These are phyloP conservation scores for Latheticus oryzae DNA, from an alignment of 2,888 invertebrate genomes.

Conservation along the genomic window DNA sequence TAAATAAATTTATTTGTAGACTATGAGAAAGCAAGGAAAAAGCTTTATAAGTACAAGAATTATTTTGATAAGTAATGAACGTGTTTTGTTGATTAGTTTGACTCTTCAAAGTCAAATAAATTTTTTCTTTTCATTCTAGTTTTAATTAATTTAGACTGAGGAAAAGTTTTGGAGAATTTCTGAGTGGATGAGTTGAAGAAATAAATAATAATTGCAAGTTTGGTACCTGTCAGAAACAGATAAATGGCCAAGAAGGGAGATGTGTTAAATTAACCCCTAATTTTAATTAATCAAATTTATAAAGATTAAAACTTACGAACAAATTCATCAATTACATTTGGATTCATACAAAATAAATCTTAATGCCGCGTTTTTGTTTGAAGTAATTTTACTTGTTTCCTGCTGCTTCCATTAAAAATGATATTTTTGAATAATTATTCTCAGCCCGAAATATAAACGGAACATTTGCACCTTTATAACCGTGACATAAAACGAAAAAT, in stretches of 20 bases:
- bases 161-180: too few species aligned
- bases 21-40: constrained; percentile 6
- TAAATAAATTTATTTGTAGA: constrained; percentile 37
- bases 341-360: constrained; percentile 32
- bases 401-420: constrained; percentile 27
- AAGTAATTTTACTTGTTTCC: constrained; percentile 15
- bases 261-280: constrained; percentile 36
- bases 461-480: constrained; percentile 15
- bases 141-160: constrained; percentile 16
- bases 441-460: background rate
- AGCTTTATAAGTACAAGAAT: constrained; percentile 12
- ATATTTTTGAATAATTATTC: constrained; percentile 29
- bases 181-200: too few species aligned
- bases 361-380: constrained; percentile 29
- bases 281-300: constrained; percentile 38
- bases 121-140: background rate
- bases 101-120: too few species aligned
- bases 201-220: constrained; percentile 12
- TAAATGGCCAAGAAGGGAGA: constrained; percentile 26
- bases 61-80: constrained; percentile 27
- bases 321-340: constrained; percentile 39
- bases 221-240: constrained; percentile 35
- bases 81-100: constrained; percentile 11
- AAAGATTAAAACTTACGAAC: constrained; percentile 35
- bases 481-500: constrained; percentile 25